Percentiles rank a stretch among this genome's conserved stretches.
phyloP scores from a whole-genome alignment of 2,797 vertebrate species.

The Uromys caudimaculatus region DNA sequence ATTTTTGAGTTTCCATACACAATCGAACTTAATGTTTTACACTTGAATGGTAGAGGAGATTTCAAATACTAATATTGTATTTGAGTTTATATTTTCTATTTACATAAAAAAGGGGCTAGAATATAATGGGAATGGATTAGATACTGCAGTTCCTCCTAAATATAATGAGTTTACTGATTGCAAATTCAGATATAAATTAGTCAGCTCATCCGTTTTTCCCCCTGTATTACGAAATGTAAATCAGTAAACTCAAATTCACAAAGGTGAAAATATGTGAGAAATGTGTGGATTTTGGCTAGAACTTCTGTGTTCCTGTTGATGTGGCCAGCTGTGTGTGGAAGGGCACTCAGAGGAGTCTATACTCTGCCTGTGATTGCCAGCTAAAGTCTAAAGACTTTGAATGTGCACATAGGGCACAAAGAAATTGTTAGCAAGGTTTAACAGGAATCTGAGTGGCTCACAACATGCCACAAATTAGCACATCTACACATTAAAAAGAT shows the following conservation, averaged over 20 bases:
- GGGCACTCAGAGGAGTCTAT: too few species aligned
- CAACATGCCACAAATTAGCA: background rate
- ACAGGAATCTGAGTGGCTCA: background rate
- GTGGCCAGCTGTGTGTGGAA: background rate
- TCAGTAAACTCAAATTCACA: background rate
- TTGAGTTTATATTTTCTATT: slow-evolving; percentile 36
- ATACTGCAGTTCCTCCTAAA: background rate
- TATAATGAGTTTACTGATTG: slow-evolving; percentile 9
- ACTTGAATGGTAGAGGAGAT: background rate
- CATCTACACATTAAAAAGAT: background rate
- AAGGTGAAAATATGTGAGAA: background rate
- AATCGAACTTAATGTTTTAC: slow-evolving; percentile 25
- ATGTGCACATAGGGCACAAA: background rate
- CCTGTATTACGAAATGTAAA: slow-evolving; percentile 28
- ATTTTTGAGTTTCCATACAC: background rate
- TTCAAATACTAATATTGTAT: background rate
- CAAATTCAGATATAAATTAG: background rate
- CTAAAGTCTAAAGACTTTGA: slow-evolving; percentile 10
- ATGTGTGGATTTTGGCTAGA: background rate
- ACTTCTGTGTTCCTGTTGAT: background rate
- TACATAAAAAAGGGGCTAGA: background rate
- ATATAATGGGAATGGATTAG: background rate
- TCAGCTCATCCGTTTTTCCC: background rate
- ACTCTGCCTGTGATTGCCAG: background rate
- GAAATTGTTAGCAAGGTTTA: background rate